Base-by-base conservation (phyloP, 2,888 invertebrate species). In the Alcis repandata region DNA sequence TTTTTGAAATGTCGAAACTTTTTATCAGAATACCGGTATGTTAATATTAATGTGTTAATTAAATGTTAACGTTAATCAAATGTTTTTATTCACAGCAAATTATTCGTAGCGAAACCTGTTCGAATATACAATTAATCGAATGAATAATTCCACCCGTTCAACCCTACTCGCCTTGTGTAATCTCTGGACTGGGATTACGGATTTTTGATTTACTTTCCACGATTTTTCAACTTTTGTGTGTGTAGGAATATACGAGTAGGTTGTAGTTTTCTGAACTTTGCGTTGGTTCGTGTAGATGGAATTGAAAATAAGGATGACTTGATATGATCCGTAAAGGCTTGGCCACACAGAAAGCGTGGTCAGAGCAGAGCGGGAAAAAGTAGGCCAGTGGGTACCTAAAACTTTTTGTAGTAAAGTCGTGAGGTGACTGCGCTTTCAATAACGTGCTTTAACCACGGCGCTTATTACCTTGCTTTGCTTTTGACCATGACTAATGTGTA, bases 141-240 rank as follows among this genome's bases (percentile, higher is more conserved):
- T 49, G 15, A 17, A 49, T 4, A 10, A 53, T 38, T 38, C 15
- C 11, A 6, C 32, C 27, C 40, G 10, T 7, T 9, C 56, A 56
- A 13, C 32, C 19, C 56, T 56, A 80, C 72, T 81, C 76, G 58
- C 54, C 59, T 67, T 72, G 73, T 76, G 79, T 78, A 77, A 77
- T 72, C 71, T 69, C 71, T 52, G 63, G 52, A 57, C 67, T 67
- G 66, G 69, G 79, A 79, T 79, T 79, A 77, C 70, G 67, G 63
- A 74, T 72, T 53, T 60, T 70, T 73, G 68, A 71, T 73, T 67
- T 69, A 70, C 67, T 70, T 64, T 60, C 41, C 38, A 58, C 68
- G 59, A 67, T 75, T 75, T 77, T 78, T 72, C 60, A 67, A 69
- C 67, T 67, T 67, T 64, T 36, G 10, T 51, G 41, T 63, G 33